Base-by-base conservation (phyloP, 2,113 vertebrate species). In the Panurus biarmicus region DNA sequence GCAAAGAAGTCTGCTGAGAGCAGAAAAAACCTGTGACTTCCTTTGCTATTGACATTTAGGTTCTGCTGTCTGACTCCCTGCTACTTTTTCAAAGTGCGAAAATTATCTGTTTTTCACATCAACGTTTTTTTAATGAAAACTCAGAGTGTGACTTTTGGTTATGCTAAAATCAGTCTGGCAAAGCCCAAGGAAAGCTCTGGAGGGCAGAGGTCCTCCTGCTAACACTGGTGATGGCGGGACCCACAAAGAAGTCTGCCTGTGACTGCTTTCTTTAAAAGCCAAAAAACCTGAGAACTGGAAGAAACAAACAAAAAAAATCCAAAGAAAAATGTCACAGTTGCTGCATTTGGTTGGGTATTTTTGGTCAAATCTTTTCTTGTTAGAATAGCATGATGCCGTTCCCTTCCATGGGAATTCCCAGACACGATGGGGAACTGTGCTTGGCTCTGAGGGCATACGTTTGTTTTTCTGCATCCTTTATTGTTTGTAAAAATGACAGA, bases 381-480 rank as follows among this genome's bases (percentile, higher is more conserved):
- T 92, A 56, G 82, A 91, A 53, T 70, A 93, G 62, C 66, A 9
- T 61, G 64, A 90, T 72, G 66, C 36, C 38, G 93, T 93, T 82
- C 61, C 81, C 50, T 95, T 96, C 80, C 57, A 31, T 3, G 89
- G 96, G 94, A 90, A 91, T 95, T 96, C 92, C 95, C 92, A 94
- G 75, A 75, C 82, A 62, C 2, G 42, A 60, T 57, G 57, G 62
- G 74, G 80, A 95, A 48, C 73, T 65, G 70, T 1, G 0, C 66
- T 94, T 93, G 86, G 75, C 78, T 94, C 67, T 0, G 18, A 90
- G 82, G 87, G 74, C 84, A 83, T 48, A 44, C 0, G 7, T 93
- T 95, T 95, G 53, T 92, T 94, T 91, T 75, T 70, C 87, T 93
- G 53, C 61, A 48, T 89, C 62, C 57, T 75, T 71, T 74, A 24